Evolutionary conservation across 2,797 vertebrate genomes (phyloP).

Genomic region (Scolopax bukidnonensis): DNA sequence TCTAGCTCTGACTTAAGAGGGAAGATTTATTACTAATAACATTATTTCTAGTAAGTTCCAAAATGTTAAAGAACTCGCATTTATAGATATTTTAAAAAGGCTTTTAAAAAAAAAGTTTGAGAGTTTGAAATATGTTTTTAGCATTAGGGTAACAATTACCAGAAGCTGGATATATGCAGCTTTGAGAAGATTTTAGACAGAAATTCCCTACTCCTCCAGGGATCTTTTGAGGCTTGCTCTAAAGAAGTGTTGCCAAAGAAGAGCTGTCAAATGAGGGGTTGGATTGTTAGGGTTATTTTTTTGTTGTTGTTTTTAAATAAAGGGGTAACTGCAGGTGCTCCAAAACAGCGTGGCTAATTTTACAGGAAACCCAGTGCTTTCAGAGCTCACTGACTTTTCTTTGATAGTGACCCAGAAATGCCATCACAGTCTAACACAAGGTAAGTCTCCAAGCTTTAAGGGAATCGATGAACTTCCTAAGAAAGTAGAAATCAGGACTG

Average conservation of each 20-base stretch:
- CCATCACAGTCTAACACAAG: not conserved
- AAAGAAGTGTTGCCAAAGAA: too few relatives aligned
- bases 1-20: not conserved
- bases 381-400: not conserved
- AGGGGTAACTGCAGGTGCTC: not conserved
- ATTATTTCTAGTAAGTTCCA: not conserved
- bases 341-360: not conserved
- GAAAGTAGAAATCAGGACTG: not conserved
- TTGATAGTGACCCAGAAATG: not conserved
- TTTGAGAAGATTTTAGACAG: not conserved
- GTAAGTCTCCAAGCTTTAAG: not conserved
- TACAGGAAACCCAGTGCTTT: not conserved
- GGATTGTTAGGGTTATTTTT: not conserved
- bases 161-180: not conserved
- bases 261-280: not conserved
- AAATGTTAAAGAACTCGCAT: not conserved
- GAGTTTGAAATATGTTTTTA: not conserved
- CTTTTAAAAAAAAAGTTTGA: not conserved
- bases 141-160: not conserved
- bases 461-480: not conserved
- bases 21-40: slow-evolving; percentile 23
- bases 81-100: not conserved
- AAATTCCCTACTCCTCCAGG: not conserved
- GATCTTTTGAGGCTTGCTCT: not conserved
- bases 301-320: not conserved